Evolutionary conservation across 1,140 invertebrate species (phyloP).

Genomic region (Aphidius ervi): DNA sequence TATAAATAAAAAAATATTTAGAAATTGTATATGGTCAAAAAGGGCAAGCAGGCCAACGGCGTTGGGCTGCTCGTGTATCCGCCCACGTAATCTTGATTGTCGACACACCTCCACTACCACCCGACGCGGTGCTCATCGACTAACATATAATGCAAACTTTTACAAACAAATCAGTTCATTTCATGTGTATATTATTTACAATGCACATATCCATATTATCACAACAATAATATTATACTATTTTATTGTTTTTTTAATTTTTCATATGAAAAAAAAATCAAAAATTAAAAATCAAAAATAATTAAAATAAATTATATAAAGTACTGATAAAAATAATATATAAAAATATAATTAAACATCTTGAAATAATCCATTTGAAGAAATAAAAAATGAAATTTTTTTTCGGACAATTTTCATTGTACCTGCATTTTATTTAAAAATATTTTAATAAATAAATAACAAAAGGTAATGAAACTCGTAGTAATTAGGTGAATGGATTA

Average conservation of each 20-base stretch:
- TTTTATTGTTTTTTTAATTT: background rate
- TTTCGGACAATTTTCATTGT: background rate
- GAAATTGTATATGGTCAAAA: conserved; percentile 13
- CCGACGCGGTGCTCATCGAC: conserved; percentile 22
- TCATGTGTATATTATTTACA: background rate
- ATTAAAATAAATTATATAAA: too few relatives aligned
- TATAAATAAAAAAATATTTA: conserved; percentile 12
- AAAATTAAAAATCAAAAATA: too few relatives aligned
- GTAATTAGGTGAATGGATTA: background rate
- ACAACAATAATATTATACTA: background rate
- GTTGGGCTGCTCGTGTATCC: conserved; percentile 37
- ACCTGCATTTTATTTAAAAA: background rate
- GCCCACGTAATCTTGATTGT: conserved; percentile 41
- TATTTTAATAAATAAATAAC: background rate
- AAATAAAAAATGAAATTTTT: too few relatives aligned
- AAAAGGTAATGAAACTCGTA: conserved; percentile 1
- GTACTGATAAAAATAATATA: too few relatives aligned
- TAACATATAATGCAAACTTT: conserved; percentile 8
- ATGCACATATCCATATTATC: background rate
- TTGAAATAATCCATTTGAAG: too few relatives aligned
- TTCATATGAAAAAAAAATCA: too few relatives aligned
- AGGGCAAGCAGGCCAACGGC: conserved; percentile 33
- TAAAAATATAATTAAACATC: too few relatives aligned
- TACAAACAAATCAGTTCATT: background rate
- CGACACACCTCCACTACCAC: conserved; percentile 43